Evolutionary conservation across 2,888 invertebrate species (phyloP).

Genomic region (Drosophila neonasuta): DNA sequence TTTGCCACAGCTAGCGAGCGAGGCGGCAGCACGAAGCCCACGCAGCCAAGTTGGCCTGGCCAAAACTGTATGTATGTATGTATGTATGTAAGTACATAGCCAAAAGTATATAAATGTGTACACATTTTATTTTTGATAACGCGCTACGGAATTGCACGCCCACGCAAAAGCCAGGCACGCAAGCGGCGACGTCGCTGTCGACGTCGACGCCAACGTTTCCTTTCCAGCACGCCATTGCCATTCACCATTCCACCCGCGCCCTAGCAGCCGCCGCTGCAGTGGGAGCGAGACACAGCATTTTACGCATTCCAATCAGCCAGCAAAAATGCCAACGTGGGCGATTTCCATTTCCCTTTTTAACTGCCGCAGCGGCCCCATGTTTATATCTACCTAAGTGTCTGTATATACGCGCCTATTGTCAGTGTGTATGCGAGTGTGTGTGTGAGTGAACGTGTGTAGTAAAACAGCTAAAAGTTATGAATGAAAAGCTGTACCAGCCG

Average conservation of each 20-base stretch:
- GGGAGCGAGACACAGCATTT: constrained; percentile 50
- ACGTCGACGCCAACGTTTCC: constrained; percentile 22
- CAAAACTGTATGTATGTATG: constrained; percentile 26
- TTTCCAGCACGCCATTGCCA: constrained; percentile 67
- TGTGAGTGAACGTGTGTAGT: constrained; percentile 38
- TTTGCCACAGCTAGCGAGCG: constrained; percentile 45
- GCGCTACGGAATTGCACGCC: constrained; percentile 68
- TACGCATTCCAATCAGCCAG: constrained; percentile 75
- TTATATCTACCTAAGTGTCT: constrained; percentile 16
- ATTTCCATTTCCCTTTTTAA: constrained; percentile 57
- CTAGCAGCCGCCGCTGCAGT: constrained; percentile 13
- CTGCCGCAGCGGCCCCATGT: constrained; percentile 23
- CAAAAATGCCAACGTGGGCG: constrained; percentile 61
- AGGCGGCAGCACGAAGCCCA: constrained; percentile 41
- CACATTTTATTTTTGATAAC: constrained; percentile 70
- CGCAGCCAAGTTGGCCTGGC: constrained; percentile 60
- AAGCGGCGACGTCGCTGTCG: constrained; percentile 32
- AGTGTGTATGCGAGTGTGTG: constrained; percentile 9
- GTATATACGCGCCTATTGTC: constrained; percentile 5
- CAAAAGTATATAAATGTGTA: constrained; percentile 43
- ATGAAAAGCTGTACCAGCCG: constrained; percentile 64
- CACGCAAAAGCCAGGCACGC: constrained; percentile 50
- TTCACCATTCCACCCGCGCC: constrained; percentile 59
- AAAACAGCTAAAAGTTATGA: constrained; percentile 63
- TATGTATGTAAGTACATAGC: constrained; percentile 13